Percentiles rank a stretch among this genome's conserved stretches.
Conservation (phyloP, 2,888 invertebrate genomes). For the Lymantria dispar region DNA sequence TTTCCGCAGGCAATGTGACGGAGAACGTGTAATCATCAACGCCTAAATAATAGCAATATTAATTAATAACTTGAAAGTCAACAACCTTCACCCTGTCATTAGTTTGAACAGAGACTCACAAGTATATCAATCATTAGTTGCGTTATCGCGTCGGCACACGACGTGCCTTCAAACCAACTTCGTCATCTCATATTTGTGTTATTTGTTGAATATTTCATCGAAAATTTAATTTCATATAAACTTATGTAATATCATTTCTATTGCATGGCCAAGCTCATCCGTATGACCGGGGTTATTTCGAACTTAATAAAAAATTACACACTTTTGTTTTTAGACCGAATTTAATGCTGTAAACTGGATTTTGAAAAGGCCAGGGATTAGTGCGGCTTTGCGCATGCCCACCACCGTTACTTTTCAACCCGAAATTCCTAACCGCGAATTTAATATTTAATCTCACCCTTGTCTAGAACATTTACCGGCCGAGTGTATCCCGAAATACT, state of each 20-base stretch:
- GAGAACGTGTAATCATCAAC: conserved; percentile 49
- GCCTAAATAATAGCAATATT: conserved; percentile 75
- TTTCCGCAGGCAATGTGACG: conserved; percentile 19
- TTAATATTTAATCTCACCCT: conserved; percentile 82
- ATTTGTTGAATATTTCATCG: conserved; percentile 45
- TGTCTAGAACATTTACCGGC: conserved; percentile 78
- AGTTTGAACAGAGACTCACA: conserved; percentile 71
- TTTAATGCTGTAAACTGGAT: conserved; percentile 64
- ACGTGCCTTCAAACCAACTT: conserved; percentile 58
- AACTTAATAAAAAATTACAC: conserved; percentile 63
- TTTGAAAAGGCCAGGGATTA: conserved; percentile 55
- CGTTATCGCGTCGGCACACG: conserved; percentile 69
- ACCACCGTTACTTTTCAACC: conserved; percentile 69
- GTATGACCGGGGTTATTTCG: conserved; percentile 39
- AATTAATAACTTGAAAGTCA: conserved; percentile 81
- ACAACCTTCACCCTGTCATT: conserved; percentile 77
- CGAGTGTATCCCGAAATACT: conserved; percentile 69
- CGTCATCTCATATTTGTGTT: conserved; percentile 57
- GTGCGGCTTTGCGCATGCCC: conserved; percentile 58
- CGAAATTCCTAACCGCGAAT: conserved; percentile 78
- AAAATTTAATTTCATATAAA: conserved; percentile 44
- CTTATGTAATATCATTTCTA: conserved; percentile 33
- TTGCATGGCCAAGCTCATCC: conserved; percentile 24
- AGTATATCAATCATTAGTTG: conserved; percentile 78
- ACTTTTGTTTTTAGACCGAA: conserved; percentile 64